Evolutionary conservation across 2,797 vertebrate species (phyloP), one percentile per base, ranked within the genome.

Genomic region (Ptychadena robeensis): DNA sequence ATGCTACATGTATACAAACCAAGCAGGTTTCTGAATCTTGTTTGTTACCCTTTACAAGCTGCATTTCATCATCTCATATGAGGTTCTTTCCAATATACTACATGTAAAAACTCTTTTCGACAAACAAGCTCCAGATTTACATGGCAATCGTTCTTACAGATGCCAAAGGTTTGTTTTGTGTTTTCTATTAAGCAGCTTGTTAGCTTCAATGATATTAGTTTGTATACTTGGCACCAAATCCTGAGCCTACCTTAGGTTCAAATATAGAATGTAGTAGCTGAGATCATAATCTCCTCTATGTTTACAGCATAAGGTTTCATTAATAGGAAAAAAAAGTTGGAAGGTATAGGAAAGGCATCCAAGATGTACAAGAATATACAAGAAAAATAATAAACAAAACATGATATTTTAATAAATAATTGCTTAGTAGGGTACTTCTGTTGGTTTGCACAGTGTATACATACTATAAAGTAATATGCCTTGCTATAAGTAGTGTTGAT

Each of bases 151-250:
- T 14, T 3, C 28, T 65, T 81, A 8, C 32, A 30, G 79, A n/a
- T 44, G 35, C 79, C 68, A 64, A 72, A 73, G 28, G 61, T 72
- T 81, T 81, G 67, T 63, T 80, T 80, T 59, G 40, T 68, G 14
- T n/a, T 37, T 34, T 57, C 38, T 66, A 1, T 34, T 25, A 22
- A 30, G 10, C 37, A 25, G 28, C 22, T 22, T 67, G 61, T 38
- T 65, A 18, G 30, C 35, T 10, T 28, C 25, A 27, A 30, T 75
- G 9, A 48, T 59, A 57, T 25, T 81, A 37, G 31, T 22, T 81
- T 38, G 53, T 30, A 65, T 31, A 40, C 28, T 66, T 82, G 72
- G 72, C 80, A 68, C 40, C 22, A 34, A 11, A 30, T 82, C 6
- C 40, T n/a, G 10, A 40, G 32, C 38, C 32, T 73, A 82, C 72